These are phyloP conservation scores for Sebastes minor DNA, from an alignment of 2,797 vertebrate genomes.

Conservation along the genomic window DNA sequence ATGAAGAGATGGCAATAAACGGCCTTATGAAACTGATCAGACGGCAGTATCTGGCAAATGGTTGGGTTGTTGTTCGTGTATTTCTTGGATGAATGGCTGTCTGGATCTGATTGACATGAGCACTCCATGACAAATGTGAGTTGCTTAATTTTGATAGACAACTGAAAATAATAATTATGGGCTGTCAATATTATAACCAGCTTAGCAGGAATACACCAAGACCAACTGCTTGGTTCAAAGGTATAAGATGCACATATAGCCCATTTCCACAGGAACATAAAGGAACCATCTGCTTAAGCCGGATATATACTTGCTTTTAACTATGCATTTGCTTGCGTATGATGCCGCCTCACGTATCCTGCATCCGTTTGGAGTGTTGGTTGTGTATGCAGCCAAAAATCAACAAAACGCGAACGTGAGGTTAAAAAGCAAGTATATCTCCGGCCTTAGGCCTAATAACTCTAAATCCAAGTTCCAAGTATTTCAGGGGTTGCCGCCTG, in stretches of 20 bases:
- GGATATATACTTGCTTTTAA: neutral
- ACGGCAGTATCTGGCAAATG: slow-evolving; percentile 27
- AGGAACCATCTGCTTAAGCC: neutral
- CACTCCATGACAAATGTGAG: neutral
- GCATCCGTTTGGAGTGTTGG: neutral
- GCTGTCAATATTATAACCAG: neutral
- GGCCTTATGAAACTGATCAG: slow-evolving; percentile 43
- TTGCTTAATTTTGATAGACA: slow-evolving; percentile 11
- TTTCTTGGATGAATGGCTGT: slow-evolving; percentile 20
- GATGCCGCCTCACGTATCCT: neutral
- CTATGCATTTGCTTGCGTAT: neutral
- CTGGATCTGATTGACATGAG: slow-evolving; percentile 6
- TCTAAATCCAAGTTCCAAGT: neutral
- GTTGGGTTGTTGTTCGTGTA: slow-evolving; percentile 15
- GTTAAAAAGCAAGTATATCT: neutral
- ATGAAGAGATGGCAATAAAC: slow-evolving; percentile 40
- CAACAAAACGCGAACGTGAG: neutral
- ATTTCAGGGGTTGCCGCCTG: neutral
- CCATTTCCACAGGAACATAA: neutral
- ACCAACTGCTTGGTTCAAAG: slow-evolving; percentile 43
- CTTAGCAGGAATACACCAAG: slow-evolving; percentile 34
- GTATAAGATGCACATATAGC: neutral
- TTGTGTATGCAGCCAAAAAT: no score
- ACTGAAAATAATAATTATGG: slow-evolving; percentile 6
- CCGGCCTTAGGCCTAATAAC: neutral